phyloP scores from a whole-genome alignment of 2,113 vertebrate species.

The Tonatia bakeri region DNA sequence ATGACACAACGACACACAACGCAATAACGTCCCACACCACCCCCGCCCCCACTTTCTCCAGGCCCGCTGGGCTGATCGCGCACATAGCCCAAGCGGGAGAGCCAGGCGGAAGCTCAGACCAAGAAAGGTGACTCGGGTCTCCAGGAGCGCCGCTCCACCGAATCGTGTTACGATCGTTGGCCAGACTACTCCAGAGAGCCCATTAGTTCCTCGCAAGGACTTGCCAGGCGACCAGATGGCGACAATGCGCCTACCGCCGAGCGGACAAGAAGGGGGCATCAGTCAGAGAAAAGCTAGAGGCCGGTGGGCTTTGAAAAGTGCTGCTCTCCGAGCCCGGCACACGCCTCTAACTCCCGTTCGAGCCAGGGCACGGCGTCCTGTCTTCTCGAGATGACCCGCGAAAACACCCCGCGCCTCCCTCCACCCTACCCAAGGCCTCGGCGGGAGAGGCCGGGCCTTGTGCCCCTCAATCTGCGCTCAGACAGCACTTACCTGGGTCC shows the following conservation, averaged over 20 bases:
- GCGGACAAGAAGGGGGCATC: background rate
- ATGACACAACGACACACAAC: background rate
- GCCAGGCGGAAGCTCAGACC: background rate
- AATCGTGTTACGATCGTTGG: background rate
- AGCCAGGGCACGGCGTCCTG: background rate
- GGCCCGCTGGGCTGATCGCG: too few relatives aligned
- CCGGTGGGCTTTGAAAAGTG: conserved; percentile 50
- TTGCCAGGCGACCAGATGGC: conserved; percentile 78
- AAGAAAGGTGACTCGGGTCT: background rate
- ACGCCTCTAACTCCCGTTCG: background rate
- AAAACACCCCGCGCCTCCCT: background rate
- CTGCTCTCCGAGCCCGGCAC: background rate
- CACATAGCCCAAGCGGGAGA: background rate
- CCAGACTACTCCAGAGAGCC: background rate
- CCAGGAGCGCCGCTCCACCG: background rate
- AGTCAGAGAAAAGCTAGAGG: conserved; percentile 43
- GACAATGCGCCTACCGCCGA: conserved; percentile 59
- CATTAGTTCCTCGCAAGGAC: conserved; percentile 59
- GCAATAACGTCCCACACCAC: background rate
- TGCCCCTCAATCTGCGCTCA: background rate
- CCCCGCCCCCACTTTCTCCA: background rate
- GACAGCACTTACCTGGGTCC: conserved; percentile 59
- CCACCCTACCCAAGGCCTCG: background rate
- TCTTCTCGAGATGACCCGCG: background rate
- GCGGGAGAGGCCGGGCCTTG: too few relatives aligned